These are phyloP conservation scores for Sialis lutaria DNA, from an alignment of 2,888 invertebrate genomes.

Conservation along the genomic window DNA sequence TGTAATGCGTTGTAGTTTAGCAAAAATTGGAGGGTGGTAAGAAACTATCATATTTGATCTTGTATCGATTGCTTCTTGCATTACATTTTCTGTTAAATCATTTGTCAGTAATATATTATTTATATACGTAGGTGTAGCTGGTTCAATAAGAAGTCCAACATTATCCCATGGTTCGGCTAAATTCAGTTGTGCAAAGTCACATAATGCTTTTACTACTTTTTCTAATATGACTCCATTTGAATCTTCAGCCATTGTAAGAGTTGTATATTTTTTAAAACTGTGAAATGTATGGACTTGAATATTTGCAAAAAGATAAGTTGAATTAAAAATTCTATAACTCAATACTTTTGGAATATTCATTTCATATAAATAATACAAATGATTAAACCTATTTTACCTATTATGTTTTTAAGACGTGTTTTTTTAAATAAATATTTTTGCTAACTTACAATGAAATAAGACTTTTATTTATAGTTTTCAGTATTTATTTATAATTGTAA, in stretches of 20 bases:
- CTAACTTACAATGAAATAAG: too few species aligned
- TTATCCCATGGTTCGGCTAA: slow-evolving; percentile 87
- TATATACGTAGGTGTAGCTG: slow-evolving; percentile 32
- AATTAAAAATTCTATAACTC: neutral
- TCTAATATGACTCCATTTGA: slow-evolving; percentile 26
- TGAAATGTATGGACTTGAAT: neutral
- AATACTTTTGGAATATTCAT: too few species aligned
- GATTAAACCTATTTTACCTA: too few species aligned
- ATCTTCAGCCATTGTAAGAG: neutral
- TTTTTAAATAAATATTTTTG: too few species aligned
- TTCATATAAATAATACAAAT: too few species aligned
- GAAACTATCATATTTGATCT: slow-evolving; percentile 68
- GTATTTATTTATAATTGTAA: too few species aligned
- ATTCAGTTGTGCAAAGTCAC: slow-evolving; percentile 48
- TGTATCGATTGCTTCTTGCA: slow-evolving; percentile 56
- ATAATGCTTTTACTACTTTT: slow-evolving; percentile 38
- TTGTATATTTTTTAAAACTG: neutral
- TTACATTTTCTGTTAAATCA: slow-evolving; percentile 77
- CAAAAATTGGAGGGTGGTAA: slow-evolving; percentile 93
- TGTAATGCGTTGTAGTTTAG: slow-evolving; percentile 61
- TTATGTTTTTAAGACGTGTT: too few species aligned
- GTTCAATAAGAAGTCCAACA: slow-evolving; percentile 81
- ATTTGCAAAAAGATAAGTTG: neutral
- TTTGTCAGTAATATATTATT: slow-evolving; percentile 68
- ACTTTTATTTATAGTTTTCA: too few species aligned